phyloP scores from a whole-genome alignment of 1,140 invertebrate genomes.

The Pseudomyrmex cubaensis region DNA sequence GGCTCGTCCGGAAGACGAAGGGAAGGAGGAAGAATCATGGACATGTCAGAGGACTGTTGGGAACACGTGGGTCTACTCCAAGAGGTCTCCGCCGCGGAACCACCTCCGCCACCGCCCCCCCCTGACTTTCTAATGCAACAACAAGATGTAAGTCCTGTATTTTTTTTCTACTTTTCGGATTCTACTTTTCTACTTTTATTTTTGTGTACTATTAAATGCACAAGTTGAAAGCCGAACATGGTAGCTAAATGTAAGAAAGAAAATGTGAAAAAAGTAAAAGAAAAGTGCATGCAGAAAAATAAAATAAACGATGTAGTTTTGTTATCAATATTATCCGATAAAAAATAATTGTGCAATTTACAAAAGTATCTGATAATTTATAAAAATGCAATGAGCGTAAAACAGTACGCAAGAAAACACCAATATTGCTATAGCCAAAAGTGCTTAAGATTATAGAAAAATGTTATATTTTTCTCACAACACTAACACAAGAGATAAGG shows the following conservation, averaged over 20 bases:
- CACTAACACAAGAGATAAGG: no score
- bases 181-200: no score
- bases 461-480: no score
- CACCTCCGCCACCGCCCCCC: constrained; percentile 73
- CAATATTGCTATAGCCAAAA: no score
- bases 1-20: background rate
- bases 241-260: background rate
- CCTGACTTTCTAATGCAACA: constrained; percentile 81
- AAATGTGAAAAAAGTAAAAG: constrained; percentile 17
- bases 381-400: no score
- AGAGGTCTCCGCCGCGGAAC: constrained; percentile 79
- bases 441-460: no score
- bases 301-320: no score
- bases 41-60: constrained; percentile 84
- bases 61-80: constrained; percentile 84
- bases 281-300: no score
- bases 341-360: background rate
- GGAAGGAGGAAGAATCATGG: constrained; percentile 74
- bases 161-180: constrained; percentile 11
- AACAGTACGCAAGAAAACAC: no score
- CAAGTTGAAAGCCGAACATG: background rate
- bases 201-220: background rate
- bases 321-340: background rate
- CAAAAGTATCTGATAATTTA: background rate
- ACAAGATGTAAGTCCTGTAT: constrained; percentile 78